Base-by-base conservation (phyloP, 2,888 invertebrate species). In the Dexiosoma caninum region DNA sequence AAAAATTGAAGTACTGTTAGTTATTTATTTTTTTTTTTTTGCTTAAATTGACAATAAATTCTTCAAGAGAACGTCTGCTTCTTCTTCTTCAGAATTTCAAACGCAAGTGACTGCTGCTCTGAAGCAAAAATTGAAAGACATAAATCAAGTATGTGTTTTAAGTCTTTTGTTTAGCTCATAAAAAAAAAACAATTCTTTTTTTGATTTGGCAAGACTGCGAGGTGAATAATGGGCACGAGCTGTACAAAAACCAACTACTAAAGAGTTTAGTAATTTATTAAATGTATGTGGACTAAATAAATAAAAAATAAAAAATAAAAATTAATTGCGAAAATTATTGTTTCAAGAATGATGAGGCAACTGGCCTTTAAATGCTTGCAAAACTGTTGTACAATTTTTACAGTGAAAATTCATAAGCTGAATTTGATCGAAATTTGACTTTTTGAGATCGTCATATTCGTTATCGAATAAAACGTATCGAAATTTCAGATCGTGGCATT, bases 111-210 rank as follows among this genome's bases (percentile, higher is more conserved):
- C 0, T 23, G 30, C 42, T 46, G 16, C 9, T n/a, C n/a, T 12
- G 35, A n/a, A 2, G 2, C 1, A 6, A 51, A 37, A 30, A 30
- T 21, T 49, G n/a, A 14, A 19, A 23, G 21, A 5, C 19, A 60
- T 71, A 30, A 44, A 62, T 62, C 62, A 72, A 42, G 62, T 62
- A 44, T 51, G 62, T 62, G 42, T 72, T 53, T 62, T 49, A 42
- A 37, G 30, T 72, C 72, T 72, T 72, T 62, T 62, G 72, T 72
- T 62, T 72, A n/a, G 9, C 35, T 0, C 12, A 9, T 21, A 32
- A 46, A 19, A n/a, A 16, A n/a, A n/a, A n/a, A n/a, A n/a, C n/a
- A n/a, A n/a, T n/a, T n/a, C n/a, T n/a, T n/a, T n/a, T 0, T 30
- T 27, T 4, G 16, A 62, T 49, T 62, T 46, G 46, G 19, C 32